Percentiles rank a stretch among this genome's conserved stretches.
Evolutionary conservation across 2,113 vertebrate genomes (phyloP).

Genomic region (Phrynosoma blainvillii): DNA sequence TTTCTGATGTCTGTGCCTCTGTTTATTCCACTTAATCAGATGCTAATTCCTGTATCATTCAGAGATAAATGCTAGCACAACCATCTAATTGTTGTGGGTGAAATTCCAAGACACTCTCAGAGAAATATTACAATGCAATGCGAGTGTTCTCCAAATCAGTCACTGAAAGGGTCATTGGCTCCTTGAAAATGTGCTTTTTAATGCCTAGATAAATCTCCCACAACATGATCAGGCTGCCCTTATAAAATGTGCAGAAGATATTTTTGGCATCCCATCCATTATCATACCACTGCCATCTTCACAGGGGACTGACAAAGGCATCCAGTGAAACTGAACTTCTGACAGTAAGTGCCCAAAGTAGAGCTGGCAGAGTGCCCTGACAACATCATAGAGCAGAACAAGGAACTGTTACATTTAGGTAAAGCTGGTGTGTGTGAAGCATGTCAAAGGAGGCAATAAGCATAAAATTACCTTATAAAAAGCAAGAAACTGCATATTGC

Average conservation of each 20-base stretch:
- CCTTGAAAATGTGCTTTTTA: constrained; percentile 25
- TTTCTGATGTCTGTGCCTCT: neutral
- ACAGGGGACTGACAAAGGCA: neutral
- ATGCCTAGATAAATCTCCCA: constrained; percentile 24
- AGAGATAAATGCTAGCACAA: neutral
- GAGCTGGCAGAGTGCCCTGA: neutral
- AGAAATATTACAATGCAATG: neutral
- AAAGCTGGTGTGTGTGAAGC: neutral
- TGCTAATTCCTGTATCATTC: neutral
- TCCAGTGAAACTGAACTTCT: neutral
- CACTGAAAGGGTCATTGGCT: constrained; percentile 1
- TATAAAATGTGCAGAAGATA: neutral
- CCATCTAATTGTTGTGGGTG: neutral
- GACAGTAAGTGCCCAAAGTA: neutral
- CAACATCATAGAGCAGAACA: neutral
- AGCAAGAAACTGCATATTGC: neutral
- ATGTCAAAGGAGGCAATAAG: neutral
- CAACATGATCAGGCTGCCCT: constrained; percentile 6
- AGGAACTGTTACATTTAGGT: accelerated
- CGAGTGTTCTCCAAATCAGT: neutral
- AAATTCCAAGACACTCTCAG: neutral
- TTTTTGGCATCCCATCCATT: neutral
- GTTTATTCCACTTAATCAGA: neutral
- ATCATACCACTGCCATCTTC: neutral
- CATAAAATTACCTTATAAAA: neutral